phyloP scores from a whole-genome alignment of 1,140 invertebrate genomes.

The Anagrus nilaparvatae region DNA sequence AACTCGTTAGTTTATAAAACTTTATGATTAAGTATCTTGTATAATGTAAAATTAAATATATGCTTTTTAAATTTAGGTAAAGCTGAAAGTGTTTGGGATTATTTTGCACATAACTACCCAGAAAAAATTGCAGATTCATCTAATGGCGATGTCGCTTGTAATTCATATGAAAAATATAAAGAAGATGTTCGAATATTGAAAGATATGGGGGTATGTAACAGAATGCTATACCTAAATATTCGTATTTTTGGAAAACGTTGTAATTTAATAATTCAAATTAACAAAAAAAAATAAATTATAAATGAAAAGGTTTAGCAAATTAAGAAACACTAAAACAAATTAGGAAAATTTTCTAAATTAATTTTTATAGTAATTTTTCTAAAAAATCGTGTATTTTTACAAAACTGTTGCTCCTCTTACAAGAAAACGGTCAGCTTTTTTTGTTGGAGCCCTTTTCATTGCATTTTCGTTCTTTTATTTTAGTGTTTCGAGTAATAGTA shows the following conservation, averaged over 20 bases:
- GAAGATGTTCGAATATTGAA: constrained; percentile 42
- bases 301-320: not conserved
- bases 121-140: constrained; percentile 34
- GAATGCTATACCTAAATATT: not conserved
- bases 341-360: not conserved
- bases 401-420: too few species aligned
- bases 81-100: constrained; percentile 48
- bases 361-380: not conserved
- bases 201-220: constrained; percentile 35
- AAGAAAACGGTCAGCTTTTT: too few species aligned
- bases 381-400: too few species aligned
- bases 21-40: too few species aligned
- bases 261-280: not conserved
- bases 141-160: constrained; percentile 42
- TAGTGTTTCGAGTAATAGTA: too few species aligned
- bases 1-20: too few species aligned
- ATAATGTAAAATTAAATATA: too few species aligned
- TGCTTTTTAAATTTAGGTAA: constrained; percentile 35
- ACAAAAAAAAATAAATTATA: not conserved
- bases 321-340: not conserved
- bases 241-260: not conserved
- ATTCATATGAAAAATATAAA: constrained; percentile 43
- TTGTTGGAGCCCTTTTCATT: too few species aligned
- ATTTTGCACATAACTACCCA: constrained; percentile 40
- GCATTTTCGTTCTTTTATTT: too few species aligned